A percentile compares a stretch with the other conserved stretches of the same genome.
These are phyloP conservation scores for Polyodon spathula DNA, from an alignment of 2,113 vertebrate genomes.

Conservation along the genomic window DNA sequence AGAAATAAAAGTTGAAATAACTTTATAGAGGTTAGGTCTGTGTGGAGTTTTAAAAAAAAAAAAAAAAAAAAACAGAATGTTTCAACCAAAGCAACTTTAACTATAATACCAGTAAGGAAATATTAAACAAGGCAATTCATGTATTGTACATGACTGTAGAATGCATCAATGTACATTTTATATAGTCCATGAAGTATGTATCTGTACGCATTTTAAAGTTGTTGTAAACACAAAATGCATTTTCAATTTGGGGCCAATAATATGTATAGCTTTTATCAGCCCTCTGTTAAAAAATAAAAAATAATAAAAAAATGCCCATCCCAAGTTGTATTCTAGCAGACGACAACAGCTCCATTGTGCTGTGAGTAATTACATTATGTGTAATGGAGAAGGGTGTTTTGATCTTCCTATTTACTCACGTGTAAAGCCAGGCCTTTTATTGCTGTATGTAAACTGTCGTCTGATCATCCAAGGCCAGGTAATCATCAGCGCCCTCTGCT, in stretches of 20 bases:
- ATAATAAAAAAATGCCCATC: background rate
- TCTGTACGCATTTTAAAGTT: too few relatives aligned
- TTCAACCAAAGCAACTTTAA: background rate
- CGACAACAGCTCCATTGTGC: too few relatives aligned
- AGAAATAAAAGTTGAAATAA: too few relatives aligned
- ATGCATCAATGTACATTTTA: too few relatives aligned
- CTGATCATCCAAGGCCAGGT: background rate
- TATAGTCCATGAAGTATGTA: too few relatives aligned
- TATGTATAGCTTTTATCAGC: conserved; percentile 24
- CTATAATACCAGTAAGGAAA: background rate
- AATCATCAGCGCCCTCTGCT: background rate
- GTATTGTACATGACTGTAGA: too few relatives aligned
- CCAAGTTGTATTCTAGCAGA: background rate
- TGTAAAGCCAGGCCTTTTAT: background rate
- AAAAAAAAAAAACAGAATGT: background rate
- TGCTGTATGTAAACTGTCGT: background rate
- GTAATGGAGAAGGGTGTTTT: too few relatives aligned
- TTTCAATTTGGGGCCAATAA: conserved; percentile 46
- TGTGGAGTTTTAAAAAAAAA: conserved; percentile 4
- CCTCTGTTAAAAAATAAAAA: conserved; percentile 2
- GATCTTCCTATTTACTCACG: too few relatives aligned
- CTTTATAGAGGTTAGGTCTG: background rate
- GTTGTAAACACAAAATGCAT: too few relatives aligned
- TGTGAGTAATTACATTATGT: too few relatives aligned
- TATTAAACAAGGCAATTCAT: background rate